A percentile compares a stretch with the other conserved stretches of the same genome.
phyloP scores from a whole-genome alignment of 2,888 invertebrate species.

The Thereva nobilitata region DNA sequence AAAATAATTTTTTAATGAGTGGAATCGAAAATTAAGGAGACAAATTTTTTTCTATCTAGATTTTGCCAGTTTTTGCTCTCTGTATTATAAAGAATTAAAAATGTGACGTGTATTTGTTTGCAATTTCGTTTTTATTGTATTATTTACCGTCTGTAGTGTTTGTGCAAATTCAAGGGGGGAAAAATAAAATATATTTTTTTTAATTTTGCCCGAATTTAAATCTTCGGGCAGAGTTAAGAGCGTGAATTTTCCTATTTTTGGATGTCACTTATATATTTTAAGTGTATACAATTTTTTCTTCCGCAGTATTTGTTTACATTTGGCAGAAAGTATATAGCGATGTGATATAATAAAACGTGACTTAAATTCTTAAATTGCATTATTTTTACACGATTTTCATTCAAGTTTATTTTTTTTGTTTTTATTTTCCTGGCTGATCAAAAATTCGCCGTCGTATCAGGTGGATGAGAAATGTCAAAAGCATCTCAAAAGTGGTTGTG shows the following conservation, averaged over 20 bases:
- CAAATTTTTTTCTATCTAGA: background rate
- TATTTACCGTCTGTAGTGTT: background rate
- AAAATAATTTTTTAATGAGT: no score
- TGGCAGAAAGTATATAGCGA: background rate
- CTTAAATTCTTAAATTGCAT: no score
- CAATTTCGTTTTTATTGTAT: constrained; percentile 8
- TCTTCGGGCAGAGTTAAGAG: constrained; percentile 7
- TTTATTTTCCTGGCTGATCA: no score
- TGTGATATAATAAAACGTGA: background rate
- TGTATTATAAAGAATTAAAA: constrained; percentile 8
- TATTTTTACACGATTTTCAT: no score
- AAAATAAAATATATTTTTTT: no score
- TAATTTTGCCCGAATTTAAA: constrained; percentile 1
- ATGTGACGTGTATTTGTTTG: constrained; percentile 18
- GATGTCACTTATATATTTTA: constrained; percentile 5
- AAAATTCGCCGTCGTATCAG: constrained; percentile 1
- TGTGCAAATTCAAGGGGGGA: constrained; percentile 13
- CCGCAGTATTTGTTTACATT: background rate
- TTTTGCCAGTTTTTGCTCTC: constrained; percentile 11
- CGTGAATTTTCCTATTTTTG: constrained; percentile 28
- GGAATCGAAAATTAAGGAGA: background rate
- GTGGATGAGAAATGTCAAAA: constrained; percentile 19
- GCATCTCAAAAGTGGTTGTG: background rate
- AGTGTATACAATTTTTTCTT: constrained; percentile 12
- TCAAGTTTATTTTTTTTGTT: no score